Percentiles rank a stretch among this genome's conserved stretches.
Conservation (phyloP, 2,797 vertebrate genomes). For the Sebastes dallii region DNA sequence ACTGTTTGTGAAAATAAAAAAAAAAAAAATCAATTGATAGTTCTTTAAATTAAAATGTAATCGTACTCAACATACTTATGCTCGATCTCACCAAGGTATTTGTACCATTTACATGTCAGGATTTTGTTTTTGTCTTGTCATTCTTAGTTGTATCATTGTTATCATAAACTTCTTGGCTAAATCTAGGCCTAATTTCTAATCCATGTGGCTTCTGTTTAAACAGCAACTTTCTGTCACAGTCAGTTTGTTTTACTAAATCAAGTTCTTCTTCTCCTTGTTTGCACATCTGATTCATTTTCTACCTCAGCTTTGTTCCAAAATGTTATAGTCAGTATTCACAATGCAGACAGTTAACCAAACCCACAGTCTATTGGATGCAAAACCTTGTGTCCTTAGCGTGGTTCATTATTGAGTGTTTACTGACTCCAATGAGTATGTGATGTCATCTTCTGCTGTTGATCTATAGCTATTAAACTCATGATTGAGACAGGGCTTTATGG, state of each 20-base stretch:
- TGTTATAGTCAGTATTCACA: not conserved
- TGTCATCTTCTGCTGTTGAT: not conserved
- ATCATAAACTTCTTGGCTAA: not conserved
- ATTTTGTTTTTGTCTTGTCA: not conserved
- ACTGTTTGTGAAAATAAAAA: not conserved
- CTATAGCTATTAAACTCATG: not conserved
- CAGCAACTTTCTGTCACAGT: slow-evolving; percentile 2
- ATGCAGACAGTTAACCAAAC: not conserved
- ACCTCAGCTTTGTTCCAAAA: not conserved
- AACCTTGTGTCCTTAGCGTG: not conserved
- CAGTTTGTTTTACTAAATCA: slow-evolving; percentile 11
- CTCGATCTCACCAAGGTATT: not conserved
- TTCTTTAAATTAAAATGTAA: not conserved
- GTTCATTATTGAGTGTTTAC: not conserved
- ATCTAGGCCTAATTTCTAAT: not conserved
- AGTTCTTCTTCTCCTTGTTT: not conserved
- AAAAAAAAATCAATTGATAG: not conserved
- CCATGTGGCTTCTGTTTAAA: not conserved
- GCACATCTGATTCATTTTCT: slow-evolving; percentile 11
- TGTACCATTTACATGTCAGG: not conserved
- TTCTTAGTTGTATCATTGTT: not conserved
- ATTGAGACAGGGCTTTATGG: not conserved
- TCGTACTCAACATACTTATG: not conserved
- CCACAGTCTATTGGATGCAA: not conserved
- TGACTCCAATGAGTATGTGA: not conserved